Evolutionary conservation across 2,797 vertebrate species (phyloP).

Genomic region (Phaenicophaeus curvirostris): DNA sequence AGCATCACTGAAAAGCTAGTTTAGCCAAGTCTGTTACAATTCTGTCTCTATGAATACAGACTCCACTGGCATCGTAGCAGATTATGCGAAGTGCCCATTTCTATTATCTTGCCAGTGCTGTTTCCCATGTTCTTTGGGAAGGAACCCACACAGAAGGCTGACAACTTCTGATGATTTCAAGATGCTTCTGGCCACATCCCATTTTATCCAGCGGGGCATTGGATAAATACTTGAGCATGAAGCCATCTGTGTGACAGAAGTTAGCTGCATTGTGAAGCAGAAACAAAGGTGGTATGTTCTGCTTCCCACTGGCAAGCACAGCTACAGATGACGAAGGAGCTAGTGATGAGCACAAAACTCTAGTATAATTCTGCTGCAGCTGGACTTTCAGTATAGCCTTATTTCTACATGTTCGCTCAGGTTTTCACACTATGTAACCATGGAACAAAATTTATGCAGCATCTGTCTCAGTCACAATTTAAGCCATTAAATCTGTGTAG

Average conservation of each 20-base stretch:
- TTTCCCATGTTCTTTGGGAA: background rate
- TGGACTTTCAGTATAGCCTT: background rate
- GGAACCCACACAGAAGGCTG: background rate
- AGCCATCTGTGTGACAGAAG: background rate
- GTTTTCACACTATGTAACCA: background rate
- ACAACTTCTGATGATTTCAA: background rate
- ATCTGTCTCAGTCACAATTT: background rate
- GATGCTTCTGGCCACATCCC: background rate
- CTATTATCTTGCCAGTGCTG: rapidly evolving
- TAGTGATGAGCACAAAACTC: background rate
- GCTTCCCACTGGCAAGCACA: background rate
- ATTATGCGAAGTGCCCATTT: background rate
- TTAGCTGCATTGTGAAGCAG: background rate
- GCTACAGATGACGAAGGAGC: background rate
- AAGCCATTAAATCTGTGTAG: background rate
- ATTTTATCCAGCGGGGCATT: background rate
- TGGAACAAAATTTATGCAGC: background rate
- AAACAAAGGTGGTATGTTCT: background rate
- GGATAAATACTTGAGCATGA: background rate
- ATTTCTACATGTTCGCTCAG: background rate
- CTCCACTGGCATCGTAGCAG: rapidly evolving
- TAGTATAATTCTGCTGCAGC: background rate
- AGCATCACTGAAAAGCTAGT: background rate
- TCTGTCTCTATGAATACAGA: background rate
- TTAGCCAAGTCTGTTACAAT: background rate